Percentiles rank a stretch among this genome's conserved stretches.
Conservation (phyloP, 2,888 invertebrate genomes). For the Rhagophthalmus giganteus region DNA sequence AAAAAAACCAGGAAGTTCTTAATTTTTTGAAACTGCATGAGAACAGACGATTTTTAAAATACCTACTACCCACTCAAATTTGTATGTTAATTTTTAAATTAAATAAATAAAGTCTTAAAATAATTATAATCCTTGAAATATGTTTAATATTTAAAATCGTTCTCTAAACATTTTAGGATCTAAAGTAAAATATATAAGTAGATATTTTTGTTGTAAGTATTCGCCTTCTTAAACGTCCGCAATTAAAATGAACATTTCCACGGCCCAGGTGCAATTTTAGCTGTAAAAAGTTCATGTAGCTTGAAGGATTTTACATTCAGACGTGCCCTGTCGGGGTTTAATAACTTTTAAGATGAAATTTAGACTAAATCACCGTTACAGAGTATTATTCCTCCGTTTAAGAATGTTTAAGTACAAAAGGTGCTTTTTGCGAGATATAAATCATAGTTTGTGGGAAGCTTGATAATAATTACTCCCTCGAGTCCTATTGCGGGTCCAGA, state of each 20-base stretch:
- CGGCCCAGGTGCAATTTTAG: neutral
- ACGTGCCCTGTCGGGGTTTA: neutral
- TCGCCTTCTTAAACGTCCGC: neutral
- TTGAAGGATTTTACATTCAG: neutral
- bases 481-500: conserved; percentile 5
- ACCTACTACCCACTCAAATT: too few relatives aligned
- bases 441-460: conserved; percentile 21
- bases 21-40: too few relatives aligned
- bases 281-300: neutral
- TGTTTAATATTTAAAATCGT: too few relatives aligned
- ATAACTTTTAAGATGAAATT: neutral
- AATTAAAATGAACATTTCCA: neutral
- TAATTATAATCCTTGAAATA: too few relatives aligned
- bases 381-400: neutral
- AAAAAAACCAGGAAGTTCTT: too few relatives aligned
- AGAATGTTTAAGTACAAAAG: neutral
- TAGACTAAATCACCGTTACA: neutral
- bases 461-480: conserved; percentile 19
- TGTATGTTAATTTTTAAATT: too few relatives aligned
- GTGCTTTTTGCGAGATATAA: conserved; percentile 7
- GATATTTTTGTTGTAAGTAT: neutral
- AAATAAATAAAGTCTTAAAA: too few relatives aligned
- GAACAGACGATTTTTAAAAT: too few relatives aligned
- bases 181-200: too few relatives aligned
- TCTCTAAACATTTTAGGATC: too few relatives aligned